Evolutionary conservation across 2,113 vertebrate genomes (phyloP).

Genomic region (Poicephalus meyeri): DNA sequence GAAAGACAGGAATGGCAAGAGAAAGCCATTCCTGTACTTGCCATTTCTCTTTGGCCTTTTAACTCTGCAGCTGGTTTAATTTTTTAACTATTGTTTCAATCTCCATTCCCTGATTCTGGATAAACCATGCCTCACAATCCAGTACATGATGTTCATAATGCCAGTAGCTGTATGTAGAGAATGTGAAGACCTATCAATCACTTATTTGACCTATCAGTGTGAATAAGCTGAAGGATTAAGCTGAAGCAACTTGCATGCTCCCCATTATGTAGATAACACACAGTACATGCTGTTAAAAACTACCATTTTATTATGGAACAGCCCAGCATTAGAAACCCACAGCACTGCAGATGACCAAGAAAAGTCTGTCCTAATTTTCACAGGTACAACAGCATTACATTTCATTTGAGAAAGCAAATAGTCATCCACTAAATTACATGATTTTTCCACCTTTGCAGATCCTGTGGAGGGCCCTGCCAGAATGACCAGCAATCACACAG

Average conservation of each 20-base stretch:
- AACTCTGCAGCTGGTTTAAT: not conserved
- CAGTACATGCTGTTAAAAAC: not conserved
- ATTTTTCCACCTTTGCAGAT: constrained; percentile 9
- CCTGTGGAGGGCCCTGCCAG: not conserved
- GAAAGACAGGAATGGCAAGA: not conserved
- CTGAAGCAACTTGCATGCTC: not conserved
- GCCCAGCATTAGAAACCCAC: not conserved
- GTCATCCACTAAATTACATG: not conserved
- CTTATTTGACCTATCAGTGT: not conserved
- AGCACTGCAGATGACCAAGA: not conserved
- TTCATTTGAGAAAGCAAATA: not conserved
- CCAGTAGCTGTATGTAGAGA: fast-evolving
- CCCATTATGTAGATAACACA: not conserved
- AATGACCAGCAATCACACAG: constrained; percentile 82
- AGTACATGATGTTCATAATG: not conserved
- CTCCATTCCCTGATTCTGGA: not conserved
- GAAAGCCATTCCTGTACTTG: not conserved
- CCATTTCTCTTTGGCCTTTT: not conserved
- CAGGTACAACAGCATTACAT: not conserved
- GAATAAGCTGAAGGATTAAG: not conserved
- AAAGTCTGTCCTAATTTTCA: not conserved
- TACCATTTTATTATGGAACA: not conserved
- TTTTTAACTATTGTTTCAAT: not conserved
- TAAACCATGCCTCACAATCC: not conserved
- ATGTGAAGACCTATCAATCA: not conserved